phyloP scores from a whole-genome alignment of 2,113 vertebrate genomes.

The Smithornis capensis region DNA sequence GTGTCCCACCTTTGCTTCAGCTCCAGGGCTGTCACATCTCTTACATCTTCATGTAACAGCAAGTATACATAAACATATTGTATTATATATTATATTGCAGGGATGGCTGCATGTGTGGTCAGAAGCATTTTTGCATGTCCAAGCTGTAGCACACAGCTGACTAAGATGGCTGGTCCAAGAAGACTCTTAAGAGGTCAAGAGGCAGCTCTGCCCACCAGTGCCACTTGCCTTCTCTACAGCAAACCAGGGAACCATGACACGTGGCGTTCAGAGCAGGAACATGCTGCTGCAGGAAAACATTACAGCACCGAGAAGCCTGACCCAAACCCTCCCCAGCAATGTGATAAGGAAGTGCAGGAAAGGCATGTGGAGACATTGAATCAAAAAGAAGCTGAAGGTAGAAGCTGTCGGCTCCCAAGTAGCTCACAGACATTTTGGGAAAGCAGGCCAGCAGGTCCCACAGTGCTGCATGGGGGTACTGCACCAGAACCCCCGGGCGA shows the following conservation, averaged over 20 bases:
- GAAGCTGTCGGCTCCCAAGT: neutral
- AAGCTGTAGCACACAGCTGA: neutral
- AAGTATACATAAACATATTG: neutral
- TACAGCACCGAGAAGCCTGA: accelerated
- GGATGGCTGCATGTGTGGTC: neutral
- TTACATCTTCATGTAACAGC: neutral
- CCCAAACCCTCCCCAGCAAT: neutral
- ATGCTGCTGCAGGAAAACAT: neutral
- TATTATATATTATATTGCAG: neutral
- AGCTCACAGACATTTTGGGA: neutral
- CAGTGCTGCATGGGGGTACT: accelerated
- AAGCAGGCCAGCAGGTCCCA: neutral
- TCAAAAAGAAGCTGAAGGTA: neutral
- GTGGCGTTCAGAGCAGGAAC: neutral
- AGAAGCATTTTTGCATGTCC: neutral
- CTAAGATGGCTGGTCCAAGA: neutral
- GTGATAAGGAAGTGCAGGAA: neutral
- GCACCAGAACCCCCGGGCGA: neutral
- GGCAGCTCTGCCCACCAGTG: accelerated
- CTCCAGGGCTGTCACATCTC: neutral
- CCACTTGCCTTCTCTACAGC: neutral
- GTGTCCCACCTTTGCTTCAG: neutral
- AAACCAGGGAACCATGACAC: accelerated
- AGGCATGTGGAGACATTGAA: neutral
- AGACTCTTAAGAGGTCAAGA: neutral